Evolutionary conservation across 2,888 invertebrate species (phyloP), one percentile per base, ranked within the genome.

Genomic region (Archips xylosteana): DNA sequence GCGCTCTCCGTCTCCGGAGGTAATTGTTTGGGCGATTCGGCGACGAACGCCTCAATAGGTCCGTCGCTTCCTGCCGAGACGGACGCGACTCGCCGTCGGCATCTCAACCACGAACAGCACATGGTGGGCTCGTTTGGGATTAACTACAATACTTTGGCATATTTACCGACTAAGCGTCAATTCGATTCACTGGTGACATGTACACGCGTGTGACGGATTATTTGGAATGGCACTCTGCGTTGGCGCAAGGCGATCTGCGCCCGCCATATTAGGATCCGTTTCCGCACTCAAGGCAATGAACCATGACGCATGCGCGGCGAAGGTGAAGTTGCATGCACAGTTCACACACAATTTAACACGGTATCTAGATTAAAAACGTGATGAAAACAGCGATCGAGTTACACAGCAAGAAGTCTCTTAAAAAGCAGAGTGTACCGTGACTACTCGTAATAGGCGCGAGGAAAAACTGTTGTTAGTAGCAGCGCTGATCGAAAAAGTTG

Each of bases 211-310:
- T 87, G 88, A 87, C 84, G 87, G 81, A 87, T 88, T 81, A 86
- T 79, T 84, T 81, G 85, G 83, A 92, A 90, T 92, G 87, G 83
- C 82, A 80, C 75, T 78, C 78, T 87, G 91, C 90, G 91, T 91
- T 81, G 92, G 91, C 91, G 90, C 92, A 92, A 92, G 90, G 90
- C 86, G 83, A 91, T 87, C 91, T 85, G 89, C 83, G 86, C 83
- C 78, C 81, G 83, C 94, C 94, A 91, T 93, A 94, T 93, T 92
- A 91, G 93, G 94, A 89, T 87, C 87, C 88, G 90, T 91, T 90
- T 91, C 89, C 89, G 89, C 84, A 89, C 82, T 91, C 92, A 92
- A 92, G 92, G 93, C 93, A 91, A 90, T 92, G 93, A 94, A 92
- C 94, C 92, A 87, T 91, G 91, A 92, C 93, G 88, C 89, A 88